A percentile compares a stretch with the other conserved stretches of the same genome.
phyloP scores from a whole-genome alignment of 2,797 vertebrate genomes.

The Pogonophryne albipinna region DNA sequence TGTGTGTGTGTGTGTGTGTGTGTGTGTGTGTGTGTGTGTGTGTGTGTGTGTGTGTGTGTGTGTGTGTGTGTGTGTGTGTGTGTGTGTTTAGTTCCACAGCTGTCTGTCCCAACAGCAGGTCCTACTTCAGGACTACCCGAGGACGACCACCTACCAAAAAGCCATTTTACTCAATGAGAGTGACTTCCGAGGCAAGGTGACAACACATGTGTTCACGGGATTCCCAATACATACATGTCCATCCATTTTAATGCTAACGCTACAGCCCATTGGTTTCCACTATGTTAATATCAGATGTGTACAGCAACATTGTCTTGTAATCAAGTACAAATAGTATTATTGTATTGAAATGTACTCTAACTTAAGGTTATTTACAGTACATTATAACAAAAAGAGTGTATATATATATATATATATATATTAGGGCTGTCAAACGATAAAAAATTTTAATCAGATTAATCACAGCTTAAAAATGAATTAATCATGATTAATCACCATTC shows the following conservation, averaged over 20 bases:
- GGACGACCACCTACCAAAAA: slow-evolving; percentile 86
- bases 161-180: slow-evolving; percentile 85
- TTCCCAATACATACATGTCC: background rate
- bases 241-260: background rate
- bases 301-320: no score
- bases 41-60: no score
- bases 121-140: slow-evolving; percentile 87
- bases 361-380: no score
- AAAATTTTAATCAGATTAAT: no score
- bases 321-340: no score
- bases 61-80: slow-evolving; percentile 45
- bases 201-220: background rate
- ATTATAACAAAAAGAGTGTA: no score
- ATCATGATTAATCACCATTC: no score
- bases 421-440: no score
- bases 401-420: no score
- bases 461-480: no score
- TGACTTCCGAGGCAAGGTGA: slow-evolving; percentile 89
- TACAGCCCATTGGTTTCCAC: background rate
- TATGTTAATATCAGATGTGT: background rate
- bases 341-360: no score
- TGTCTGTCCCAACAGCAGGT: slow-evolving; percentile 87
- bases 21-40: no score
- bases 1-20: slow-evolving; percentile 48
- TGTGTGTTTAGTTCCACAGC: slow-evolving; percentile 83